Evolutionary conservation across 2,888 invertebrate genomes (phyloP).

Genomic region (Synanthedon formicaeformis): DNA sequence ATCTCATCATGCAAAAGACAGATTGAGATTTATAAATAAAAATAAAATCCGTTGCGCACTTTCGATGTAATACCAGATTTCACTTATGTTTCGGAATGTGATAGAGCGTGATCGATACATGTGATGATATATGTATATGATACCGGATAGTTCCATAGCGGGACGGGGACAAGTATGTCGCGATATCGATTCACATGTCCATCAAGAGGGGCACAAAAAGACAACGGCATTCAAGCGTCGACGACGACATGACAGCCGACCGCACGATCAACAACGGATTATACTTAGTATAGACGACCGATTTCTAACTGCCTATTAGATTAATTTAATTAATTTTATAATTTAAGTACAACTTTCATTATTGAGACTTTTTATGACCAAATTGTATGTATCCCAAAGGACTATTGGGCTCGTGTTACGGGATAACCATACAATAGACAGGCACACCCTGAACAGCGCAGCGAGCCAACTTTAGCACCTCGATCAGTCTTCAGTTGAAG

Average conservation of each 20-base stretch:
- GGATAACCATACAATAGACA: no score
- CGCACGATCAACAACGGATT: conserved; percentile 24
- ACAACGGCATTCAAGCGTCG: conserved; percentile 5
- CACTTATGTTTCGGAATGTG: neutral
- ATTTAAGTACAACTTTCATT: no score
- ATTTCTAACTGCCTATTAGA: neutral
- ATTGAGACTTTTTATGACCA: no score
- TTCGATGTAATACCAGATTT: neutral
- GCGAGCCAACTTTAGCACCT: no score
- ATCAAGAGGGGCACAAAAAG: conserved; percentile 7
- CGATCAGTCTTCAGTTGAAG: no score
- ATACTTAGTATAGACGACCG: conserved; percentile 1
- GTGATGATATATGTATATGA: neutral
- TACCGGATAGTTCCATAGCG: neutral
- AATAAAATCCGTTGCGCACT: no score
- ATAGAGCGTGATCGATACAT: neutral
- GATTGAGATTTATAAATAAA: no score
- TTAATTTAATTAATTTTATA: neutral
- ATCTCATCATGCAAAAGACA: no score
- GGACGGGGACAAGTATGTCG: conserved; percentile 2
- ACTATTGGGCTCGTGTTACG: no score
- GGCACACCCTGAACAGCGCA: no score
- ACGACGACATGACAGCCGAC: conserved; percentile 16
- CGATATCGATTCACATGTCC: conserved; percentile 9
- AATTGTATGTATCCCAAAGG: no score